Conservation (phyloP, 2,888 invertebrate species). For the Mellilla xanthometata region DNA sequence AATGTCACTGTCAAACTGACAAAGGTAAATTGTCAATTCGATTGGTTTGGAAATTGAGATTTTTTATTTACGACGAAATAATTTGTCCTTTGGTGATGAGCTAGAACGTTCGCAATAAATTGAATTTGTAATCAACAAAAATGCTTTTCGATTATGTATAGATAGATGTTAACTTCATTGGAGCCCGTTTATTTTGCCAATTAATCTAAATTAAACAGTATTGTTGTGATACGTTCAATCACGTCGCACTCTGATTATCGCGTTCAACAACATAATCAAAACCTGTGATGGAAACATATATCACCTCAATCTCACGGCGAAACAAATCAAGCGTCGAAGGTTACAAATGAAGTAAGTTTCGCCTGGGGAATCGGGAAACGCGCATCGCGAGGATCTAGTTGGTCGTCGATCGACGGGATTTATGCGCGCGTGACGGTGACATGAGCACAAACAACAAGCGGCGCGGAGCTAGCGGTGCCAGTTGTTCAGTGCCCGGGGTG, state of each 20-base stretch:
- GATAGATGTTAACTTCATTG: conserved; percentile 28
- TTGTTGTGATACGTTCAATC: conserved; percentile 42
- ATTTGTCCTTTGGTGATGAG: conserved; percentile 54
- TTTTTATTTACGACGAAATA: conserved; percentile 50
- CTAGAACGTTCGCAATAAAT: conserved; percentile 51
- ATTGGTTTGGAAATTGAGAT: conserved; percentile 38
- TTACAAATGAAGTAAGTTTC: conserved; percentile 64
- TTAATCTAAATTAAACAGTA: conserved; percentile 40
- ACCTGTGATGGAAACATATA: conserved; percentile 74
- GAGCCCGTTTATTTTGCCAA: conserved; percentile 26
- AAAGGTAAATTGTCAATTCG: conserved; percentile 30
- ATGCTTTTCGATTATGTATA: conserved; percentile 29
- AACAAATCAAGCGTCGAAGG: conserved; percentile 69
- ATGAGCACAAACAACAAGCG: conserved; percentile 82
- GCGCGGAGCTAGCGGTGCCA: conserved; percentile 80
- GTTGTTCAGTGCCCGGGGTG: conserved; percentile 77
- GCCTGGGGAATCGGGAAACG: conserved; percentile 33
- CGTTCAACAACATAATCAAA: conserved; percentile 35
- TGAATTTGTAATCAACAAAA: conserved; percentile 35
- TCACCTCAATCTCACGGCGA: conserved; percentile 59
- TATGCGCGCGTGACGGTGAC: conserved; percentile 76
- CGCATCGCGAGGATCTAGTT: conserved; percentile 45
- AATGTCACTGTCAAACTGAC: too few relatives aligned
- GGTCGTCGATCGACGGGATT: conserved; percentile 62
- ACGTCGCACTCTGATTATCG: conserved; percentile 41